A percentile compares a stretch with the other conserved stretches of the same genome.
Conservation (phyloP, 2,797 vertebrate genomes). For the Alosa sapidissima region DNA sequence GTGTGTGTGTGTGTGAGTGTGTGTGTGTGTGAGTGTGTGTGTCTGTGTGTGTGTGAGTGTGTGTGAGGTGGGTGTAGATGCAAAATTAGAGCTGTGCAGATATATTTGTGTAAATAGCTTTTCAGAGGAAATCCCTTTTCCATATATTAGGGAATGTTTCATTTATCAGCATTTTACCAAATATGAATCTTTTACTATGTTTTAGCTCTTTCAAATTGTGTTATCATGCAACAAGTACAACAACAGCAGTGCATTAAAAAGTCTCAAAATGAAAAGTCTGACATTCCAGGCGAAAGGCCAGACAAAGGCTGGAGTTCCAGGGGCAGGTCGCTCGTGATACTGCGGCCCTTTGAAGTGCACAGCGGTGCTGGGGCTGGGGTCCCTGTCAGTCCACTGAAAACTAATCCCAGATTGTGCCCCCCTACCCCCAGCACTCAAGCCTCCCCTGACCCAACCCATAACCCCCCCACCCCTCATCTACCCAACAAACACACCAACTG, state of each 20-base stretch:
- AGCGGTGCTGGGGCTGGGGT: conserved; percentile 29
- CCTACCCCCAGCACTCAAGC: conserved; percentile 5
- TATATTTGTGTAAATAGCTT: not conserved
- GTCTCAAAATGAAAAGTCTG: conserved; percentile 6
- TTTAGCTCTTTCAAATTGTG: not conserved
- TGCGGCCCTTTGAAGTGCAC: conserved; percentile 50
- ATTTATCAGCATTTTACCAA: not conserved
- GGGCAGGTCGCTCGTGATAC: conserved; percentile 38
- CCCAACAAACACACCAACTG: not conserved
- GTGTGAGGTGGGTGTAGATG: not conserved
- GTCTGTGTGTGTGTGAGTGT: no score
- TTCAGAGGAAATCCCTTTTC: not conserved
- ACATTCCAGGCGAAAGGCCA: conserved; percentile 37
- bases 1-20: not conserved
- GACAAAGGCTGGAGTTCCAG: conserved; percentile 44
- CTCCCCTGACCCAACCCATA: not conserved
- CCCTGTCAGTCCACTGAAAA: conserved; percentile 52
- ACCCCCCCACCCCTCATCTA: not conserved
- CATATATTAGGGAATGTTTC: not conserved
- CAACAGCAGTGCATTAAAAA: not conserved
- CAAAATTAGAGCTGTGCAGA: not conserved
- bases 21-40: not conserved
- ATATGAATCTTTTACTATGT: not conserved
- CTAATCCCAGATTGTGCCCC: conserved; percentile 51
- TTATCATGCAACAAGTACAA: not conserved